A percentile compares a stretch with the other conserved stretches of the same genome.
Conservation (phyloP, 2,797 vertebrate species). For the Bradypodion pumilum region DNA sequence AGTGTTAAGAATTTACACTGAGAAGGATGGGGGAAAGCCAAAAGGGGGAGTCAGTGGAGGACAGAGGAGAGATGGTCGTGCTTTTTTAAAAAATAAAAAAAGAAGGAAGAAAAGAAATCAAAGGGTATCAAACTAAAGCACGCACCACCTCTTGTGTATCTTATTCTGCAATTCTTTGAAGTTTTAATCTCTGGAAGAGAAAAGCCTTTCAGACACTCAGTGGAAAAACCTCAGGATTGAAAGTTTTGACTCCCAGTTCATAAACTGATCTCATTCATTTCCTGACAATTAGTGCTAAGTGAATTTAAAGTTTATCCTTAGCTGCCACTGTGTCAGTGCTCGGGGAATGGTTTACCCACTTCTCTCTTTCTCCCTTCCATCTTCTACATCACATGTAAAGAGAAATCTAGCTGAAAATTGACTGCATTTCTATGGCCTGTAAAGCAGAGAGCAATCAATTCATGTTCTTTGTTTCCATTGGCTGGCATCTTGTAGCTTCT, state of each 20-base stretch:
- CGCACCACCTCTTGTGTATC: slow-evolving; percentile 68
- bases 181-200: slow-evolving; percentile 73
- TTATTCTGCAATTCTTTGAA: slow-evolving; percentile 72
- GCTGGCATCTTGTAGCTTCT: neutral
- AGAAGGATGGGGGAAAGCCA: slow-evolving; percentile 25
- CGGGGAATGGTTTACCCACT: slow-evolving; percentile 52
- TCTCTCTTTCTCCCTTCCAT: slow-evolving; percentile 56
- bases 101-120: slow-evolving; percentile 47
- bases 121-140: slow-evolving; percentile 68
- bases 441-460: slow-evolving; percentile 28
- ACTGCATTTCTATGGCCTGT: slow-evolving; percentile 47
- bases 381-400: neutral
- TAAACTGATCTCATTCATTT: slow-evolving; percentile 71
- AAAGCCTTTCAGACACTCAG: slow-evolving; percentile 73
- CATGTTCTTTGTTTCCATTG: slow-evolving; percentile 34
- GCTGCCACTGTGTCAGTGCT: slow-evolving; percentile 42
- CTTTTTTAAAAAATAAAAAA: neutral
- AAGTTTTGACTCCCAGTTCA: slow-evolving; percentile 64
- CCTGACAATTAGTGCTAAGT: slow-evolving; percentile 66
- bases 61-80: slow-evolving; percentile 18
- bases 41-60: slow-evolving; percentile 4
- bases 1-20: slow-evolving; percentile 64
- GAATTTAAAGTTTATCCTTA: slow-evolving; percentile 66
- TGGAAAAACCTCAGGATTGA: slow-evolving; percentile 66
- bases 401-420: slow-evolving; percentile 52